Percentiles rank a stretch among this genome's conserved stretches.
Conservation (phyloP, 2,888 invertebrate species). For the Andrena marginata region DNA sequence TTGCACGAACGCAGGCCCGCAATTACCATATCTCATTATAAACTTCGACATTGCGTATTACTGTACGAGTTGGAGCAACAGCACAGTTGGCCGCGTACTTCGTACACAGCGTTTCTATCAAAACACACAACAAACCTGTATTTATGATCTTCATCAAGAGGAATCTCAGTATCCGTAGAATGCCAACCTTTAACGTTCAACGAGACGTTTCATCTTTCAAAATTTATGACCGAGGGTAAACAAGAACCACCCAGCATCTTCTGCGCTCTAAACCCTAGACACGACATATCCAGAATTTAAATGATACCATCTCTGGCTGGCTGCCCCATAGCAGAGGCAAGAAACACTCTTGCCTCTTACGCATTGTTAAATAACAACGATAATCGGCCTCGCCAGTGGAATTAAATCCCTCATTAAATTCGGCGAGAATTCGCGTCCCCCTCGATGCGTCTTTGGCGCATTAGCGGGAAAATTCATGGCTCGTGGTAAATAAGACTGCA, state of each 20-base stretch:
- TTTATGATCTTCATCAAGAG: not conserved
- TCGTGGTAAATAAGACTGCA: conserved; percentile 37
- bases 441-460: conserved; percentile 15
- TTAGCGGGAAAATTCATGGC: conserved; percentile 20
- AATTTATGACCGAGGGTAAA: not conserved
- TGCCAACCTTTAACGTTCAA: not conserved
- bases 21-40: conserved; percentile 26
- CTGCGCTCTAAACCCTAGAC: not conserved
- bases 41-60: conserved; percentile 9
- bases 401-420: conserved; percentile 5
- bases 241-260: not conserved
- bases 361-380: not conserved
- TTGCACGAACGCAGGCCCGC: not conserved
- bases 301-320: no score
- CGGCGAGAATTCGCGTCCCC: not conserved
- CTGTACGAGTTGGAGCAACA: conserved; percentile 4
- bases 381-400: not conserved
- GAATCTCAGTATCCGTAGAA: not conserved
- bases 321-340: no score
- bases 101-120: conserved; percentile 4
- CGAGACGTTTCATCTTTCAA: not conserved
- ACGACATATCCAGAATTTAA: not conserved
- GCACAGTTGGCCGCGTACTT: not conserved
- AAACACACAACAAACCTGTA: not conserved
- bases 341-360: no score